Evolutionary conservation across 2,113 vertebrate species (phyloP), one percentile per base, ranked within the genome.

Genomic region (Pseudois nayaur): DNA sequence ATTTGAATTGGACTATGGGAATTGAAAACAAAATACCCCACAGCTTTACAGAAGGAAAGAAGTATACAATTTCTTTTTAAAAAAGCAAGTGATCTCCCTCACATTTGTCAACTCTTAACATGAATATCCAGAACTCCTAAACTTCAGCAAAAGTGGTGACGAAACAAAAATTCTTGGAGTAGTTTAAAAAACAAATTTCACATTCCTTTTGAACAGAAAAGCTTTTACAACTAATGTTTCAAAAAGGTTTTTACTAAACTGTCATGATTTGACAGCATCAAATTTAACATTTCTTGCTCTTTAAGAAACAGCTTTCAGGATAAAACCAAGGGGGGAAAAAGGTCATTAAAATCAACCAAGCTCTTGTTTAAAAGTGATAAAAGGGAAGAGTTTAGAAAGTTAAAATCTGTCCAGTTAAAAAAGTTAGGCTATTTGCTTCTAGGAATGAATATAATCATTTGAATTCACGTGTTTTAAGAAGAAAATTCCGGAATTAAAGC

Each of bases 261-360:
- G 98, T 98, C 98, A 98, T 93, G 96, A 98, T 94, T 98, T 98
- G 98, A 99, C 98, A 98, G 97, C 96, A 98, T 97, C 94, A 96
- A 97, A 98, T 98, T 98, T 98, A 98, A 97, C 93, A 98, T 98
- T 91, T 57, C 87, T 97, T 78, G 90, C 88, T 98, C 96, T 95
- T 52, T 88, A 98, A 98, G 93, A 98, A 98, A 91, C 95, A 97
- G 96, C 97, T 98, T 98, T 98, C 96, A 96, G 40, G 93, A 94
- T 96, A 96, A 97, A 97, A 43, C 45, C 9, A 96, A 97, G 71
- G 27, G 3, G 71, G 40, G 48, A 87, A 25, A 31, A 91, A 98
- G 94, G 98, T 98, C 94, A 96, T 98, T 98, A 96, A 98, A 98
- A 98, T 97, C 85, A 97, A 94, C 89, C 95, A 95, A 94, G 74